These are phyloP conservation scores for Argyra leucocephala DNA, from an alignment of 2,888 invertebrate genomes.

Conservation along the genomic window DNA sequence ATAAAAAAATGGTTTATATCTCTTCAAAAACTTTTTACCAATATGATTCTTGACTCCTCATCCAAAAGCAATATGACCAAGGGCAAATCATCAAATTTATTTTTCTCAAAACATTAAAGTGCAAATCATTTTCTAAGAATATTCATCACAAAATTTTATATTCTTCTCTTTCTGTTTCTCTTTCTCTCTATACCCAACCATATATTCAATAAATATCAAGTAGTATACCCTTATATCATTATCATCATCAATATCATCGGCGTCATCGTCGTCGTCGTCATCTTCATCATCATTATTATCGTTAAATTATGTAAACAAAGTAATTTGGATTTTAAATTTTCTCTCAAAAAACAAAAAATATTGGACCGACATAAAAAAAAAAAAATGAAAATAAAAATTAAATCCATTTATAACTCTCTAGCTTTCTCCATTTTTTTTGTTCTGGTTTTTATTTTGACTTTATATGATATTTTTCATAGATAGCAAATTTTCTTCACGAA, in stretches of 20 bases:
- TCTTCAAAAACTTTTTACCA: no score
- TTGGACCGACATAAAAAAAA: not conserved
- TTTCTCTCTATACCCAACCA: not conserved
- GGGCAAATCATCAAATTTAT: no score
- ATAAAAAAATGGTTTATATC: no score
- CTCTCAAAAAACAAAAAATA: not conserved
- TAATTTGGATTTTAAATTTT: not conserved
- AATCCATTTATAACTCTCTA: not conserved
- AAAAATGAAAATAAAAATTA: not conserved
- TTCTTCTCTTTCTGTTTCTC: not conserved
- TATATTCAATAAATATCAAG: not conserved
- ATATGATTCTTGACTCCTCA: no score
- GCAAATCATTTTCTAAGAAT: not conserved
- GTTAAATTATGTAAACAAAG: not conserved
- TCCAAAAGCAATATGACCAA: no score
- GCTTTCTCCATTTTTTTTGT: not conserved
- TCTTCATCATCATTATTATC: not conserved
- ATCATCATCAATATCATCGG: not conserved
- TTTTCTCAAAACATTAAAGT: not conserved
- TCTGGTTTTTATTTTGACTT: not conserved
- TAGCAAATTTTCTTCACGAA: no score
- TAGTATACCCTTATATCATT: not conserved
- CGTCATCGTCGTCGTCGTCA: not conserved
- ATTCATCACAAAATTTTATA: not conserved
- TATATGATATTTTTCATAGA: no score